Evolutionary conservation across 2,113 vertebrate species (phyloP), one percentile per base, ranked within the genome.

Genomic region (Xiphias gladius): DNA sequence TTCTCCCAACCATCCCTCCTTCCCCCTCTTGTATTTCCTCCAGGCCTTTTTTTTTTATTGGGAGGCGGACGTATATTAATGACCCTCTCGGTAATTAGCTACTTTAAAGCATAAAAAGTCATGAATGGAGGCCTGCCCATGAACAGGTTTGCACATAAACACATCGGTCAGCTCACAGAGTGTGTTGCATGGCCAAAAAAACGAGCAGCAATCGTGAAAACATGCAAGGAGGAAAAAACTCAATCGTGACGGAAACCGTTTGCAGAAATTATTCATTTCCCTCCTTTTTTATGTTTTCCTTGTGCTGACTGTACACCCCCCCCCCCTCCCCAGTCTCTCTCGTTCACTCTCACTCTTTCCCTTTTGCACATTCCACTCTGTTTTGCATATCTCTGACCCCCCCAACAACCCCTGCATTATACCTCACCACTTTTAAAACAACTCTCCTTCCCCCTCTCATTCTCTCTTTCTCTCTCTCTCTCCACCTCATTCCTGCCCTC

Each of bases 261-360:
- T 92, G 92, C 90, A 92, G 93, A 93, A 94, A 94, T 93, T 92
- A 94, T 94, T 94, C 78, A 94, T 93, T 95, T 94, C 93, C 93
- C 91, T 94, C 90, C 91, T 87, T 93, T 94, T 94, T 94, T 93
- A 93, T 93, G 91, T 94, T 93, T 94, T 90, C 87, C 86, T 90
- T 89, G 81, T 86, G 88, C 89, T 93, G 85, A 92, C 90, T 90
- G 71, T 89, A 91, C 79, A 88, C 92, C 84, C 90, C 87, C 91
- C n/a, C 90, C 89, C 88, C 88, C 80, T 89, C 84, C 85, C 87
- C 74, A 76, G 81, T 84, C 87, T 88, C 90, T 80, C 79, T 75
- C 77, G 52, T 90, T 83, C 83, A 76, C 88, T 82, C 85, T 86
- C 89, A 90, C 88, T 90, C 88, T 89, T 86, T 93, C 87, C 88